Evolutionary conservation across 1,140 invertebrate genomes (phyloP).

Genomic region (Cataglyphis hispanica): DNA sequence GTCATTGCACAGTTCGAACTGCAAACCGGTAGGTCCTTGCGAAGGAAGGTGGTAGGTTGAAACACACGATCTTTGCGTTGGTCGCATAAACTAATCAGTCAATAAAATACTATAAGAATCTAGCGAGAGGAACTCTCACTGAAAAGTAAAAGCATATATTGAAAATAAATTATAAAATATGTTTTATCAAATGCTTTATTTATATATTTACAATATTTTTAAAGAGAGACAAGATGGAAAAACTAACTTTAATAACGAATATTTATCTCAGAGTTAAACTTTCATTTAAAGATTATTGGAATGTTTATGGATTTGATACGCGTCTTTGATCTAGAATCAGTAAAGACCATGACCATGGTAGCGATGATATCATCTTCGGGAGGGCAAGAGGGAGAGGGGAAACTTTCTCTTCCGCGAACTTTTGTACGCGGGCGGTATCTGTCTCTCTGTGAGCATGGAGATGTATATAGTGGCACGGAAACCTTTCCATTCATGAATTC

Average conservation of each 20-base stretch:
- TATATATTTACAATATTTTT: background rate
- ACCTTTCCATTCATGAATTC: conserved; percentile 74
- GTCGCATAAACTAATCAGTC: conserved; percentile 56
- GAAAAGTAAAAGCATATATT: background rate
- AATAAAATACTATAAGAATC: conserved; percentile 46
- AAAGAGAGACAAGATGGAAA: background rate
- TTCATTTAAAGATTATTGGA: conserved; percentile 21
- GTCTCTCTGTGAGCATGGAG: conserved; percentile 34
- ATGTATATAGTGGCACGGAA: conserved; percentile 33
- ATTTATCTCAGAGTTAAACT: background rate
- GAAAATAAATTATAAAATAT: background rate
- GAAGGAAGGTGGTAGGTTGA: conserved; percentile 77
- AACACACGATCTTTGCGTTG: conserved; percentile 67
- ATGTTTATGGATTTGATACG: conserved; percentile 33
- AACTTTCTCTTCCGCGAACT: conserved; percentile 80
- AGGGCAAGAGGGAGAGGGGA: background rate
- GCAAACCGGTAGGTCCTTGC: conserved; percentile 71
- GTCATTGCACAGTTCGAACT: conserved; percentile 70
- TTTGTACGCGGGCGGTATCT: conserved; percentile 70
- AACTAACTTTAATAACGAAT: background rate
- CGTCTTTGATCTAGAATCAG: conserved; percentile 68
- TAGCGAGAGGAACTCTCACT: conserved; percentile 19
- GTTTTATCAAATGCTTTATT: background rate
- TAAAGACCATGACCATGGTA: conserved; percentile 78
- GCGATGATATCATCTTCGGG: conserved; percentile 74